A percentile compares a stretch with the other conserved stretches of the same genome.
Evolutionary conservation across 30 jellyfish, hydroid and myxozoan species (phyloP).

Genomic region (Nemopilema nomurai): DNA sequence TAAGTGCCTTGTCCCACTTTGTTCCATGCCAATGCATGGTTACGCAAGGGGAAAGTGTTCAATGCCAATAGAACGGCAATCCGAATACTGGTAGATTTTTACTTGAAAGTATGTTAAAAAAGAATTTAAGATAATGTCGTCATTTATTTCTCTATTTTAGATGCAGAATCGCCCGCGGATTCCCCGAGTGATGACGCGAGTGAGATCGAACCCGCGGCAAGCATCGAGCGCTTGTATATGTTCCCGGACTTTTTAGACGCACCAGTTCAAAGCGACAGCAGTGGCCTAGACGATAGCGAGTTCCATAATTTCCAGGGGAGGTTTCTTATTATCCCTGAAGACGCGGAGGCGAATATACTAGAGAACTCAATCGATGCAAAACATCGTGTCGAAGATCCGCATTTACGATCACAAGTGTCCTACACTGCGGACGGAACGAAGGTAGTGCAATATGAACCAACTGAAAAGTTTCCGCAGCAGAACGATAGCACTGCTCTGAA

Average conservation of each 20-base stretch:
- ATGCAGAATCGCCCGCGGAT: slow-evolving; percentile 8
- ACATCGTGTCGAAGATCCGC: slow-evolving; percentile 63
- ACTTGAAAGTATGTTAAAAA: neutral
- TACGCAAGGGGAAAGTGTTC: too few relatives aligned
- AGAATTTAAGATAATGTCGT: neutral
- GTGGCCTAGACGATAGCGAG: slow-evolving; percentile 59
- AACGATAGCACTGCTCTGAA: neutral
- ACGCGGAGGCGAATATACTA: slow-evolving; percentile 52
- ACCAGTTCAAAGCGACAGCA: slow-evolving; percentile 68
- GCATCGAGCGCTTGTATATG: slow-evolving; percentile 15
- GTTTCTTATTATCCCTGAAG: slow-evolving; percentile 72
- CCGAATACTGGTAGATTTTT: too few relatives aligned
- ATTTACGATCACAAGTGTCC: slow-evolving; percentile 44
- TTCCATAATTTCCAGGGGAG: slow-evolving; percentile 66
- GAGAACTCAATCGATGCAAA: slow-evolving; percentile 50
- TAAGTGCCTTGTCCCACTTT: too few relatives aligned
- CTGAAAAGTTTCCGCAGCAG: slow-evolving; percentile 7
- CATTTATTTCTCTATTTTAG: neutral
- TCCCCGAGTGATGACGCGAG: slow-evolving; percentile 13
- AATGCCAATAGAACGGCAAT: too few relatives aligned
- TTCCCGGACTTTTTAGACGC: slow-evolving; percentile 35
- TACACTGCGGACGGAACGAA: slow-evolving; percentile 58
- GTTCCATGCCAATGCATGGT: too few relatives aligned
- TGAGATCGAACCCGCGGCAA: slow-evolving; percentile 1
- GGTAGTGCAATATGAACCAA: slow-evolving; percentile 43